A percentile compares a stretch with the other conserved stretches of the same genome.
Conservation (phyloP, 2,888 invertebrate genomes). For the Minunthozetes semirufus region DNA sequence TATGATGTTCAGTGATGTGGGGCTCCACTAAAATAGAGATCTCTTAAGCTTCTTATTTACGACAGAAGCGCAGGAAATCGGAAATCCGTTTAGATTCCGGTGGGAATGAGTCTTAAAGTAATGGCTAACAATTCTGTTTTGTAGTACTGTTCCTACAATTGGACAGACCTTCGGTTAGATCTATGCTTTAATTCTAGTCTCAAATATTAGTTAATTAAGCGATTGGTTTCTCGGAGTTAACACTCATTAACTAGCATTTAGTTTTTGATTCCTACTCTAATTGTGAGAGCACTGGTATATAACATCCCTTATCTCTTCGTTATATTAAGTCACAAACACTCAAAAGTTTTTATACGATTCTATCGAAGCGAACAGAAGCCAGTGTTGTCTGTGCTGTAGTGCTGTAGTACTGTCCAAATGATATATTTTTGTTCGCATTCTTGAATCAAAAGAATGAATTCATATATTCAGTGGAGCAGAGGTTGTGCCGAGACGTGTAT, state of each 20-base stretch:
- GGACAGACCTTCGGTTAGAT: neutral
- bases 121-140: slow-evolving; percentile 12
- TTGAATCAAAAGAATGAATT: slow-evolving; percentile 17
- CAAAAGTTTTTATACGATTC: slow-evolving; percentile 8
- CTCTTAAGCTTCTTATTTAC: slow-evolving; percentile 29
- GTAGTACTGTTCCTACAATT: neutral
- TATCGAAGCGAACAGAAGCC: neutral
- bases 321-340: slow-evolving; percentile 3
- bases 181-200: neutral
- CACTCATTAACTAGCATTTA: slow-evolving; percentile 20
- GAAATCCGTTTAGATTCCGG: slow-evolving; percentile 27
- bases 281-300: neutral
- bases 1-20: neutral
- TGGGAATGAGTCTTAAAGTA: slow-evolving; percentile 25
- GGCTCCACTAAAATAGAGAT: neutral
- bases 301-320: neutral
- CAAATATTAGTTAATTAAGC: slow-evolving; percentile 24
- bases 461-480: neutral
- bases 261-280: slow-evolving; percentile 10
- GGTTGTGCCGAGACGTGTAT: neutral
- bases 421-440: slow-evolving; percentile 19
- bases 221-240: neutral
- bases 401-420: slow-evolving; percentile 10
- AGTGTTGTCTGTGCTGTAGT: neutral
- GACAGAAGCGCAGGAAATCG: slow-evolving; percentile 24